Evolutionary conservation across 2,113 vertebrate genomes (phyloP).

Genomic region (Hippocampus mohnikei): DNA sequence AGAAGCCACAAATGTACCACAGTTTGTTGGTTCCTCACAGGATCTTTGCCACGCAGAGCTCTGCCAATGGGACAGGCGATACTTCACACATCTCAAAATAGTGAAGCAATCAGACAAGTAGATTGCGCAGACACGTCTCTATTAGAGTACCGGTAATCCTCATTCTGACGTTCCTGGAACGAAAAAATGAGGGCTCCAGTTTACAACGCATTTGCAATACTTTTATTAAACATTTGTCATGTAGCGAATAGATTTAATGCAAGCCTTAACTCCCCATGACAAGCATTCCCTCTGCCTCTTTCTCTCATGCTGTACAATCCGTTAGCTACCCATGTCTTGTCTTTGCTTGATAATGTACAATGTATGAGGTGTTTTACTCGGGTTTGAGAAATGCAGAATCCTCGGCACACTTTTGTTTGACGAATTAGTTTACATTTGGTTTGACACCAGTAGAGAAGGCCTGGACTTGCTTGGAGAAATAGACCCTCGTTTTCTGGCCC

Average conservation of each 20-base stretch:
- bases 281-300: slow-evolving; percentile 1
- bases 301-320: background rate
- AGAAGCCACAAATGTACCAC: slow-evolving; percentile 52
- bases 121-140: background rate
- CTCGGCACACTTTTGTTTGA: slow-evolving; percentile 55
- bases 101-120: slow-evolving; percentile 10
- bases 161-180: background rate
- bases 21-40: slow-evolving; percentile 37
- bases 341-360: slow-evolving; percentile 47
- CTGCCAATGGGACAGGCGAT: slow-evolving; percentile 45
- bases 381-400: slow-evolving; percentile 54
- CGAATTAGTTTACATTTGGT: slow-evolving; percentile 66
- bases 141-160: background rate
- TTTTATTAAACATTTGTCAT: background rate
- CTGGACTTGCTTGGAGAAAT: slow-evolving; percentile 41
- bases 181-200: background rate
- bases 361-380: slow-evolving; percentile 46
- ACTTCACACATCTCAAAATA: slow-evolving; percentile 16
- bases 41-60: slow-evolving; percentile 47
- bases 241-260: background rate
- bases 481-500: slow-evolving; percentile 27
- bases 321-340: slow-evolving; percentile 15
- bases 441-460: slow-evolving; percentile 58
- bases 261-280: slow-evolving; percentile 1
- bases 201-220: background rate